These are phyloP conservation scores for Oryzias sinensis DNA, from an alignment of 2,797 vertebrate genomes.

Conservation along the genomic window DNA sequence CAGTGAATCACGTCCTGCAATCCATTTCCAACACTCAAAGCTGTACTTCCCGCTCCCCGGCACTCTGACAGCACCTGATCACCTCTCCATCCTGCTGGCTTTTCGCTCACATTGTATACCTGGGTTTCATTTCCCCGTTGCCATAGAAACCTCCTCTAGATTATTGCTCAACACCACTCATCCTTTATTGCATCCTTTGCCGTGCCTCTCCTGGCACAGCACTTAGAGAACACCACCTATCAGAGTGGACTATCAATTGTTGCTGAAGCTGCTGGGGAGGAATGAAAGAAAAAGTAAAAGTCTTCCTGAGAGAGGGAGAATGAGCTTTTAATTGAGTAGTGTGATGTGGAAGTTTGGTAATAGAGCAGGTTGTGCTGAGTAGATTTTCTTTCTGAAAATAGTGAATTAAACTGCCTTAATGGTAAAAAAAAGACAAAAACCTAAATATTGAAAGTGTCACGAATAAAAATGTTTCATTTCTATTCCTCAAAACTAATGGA, in stretches of 20 bases:
- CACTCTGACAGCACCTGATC: constrained; percentile 55
- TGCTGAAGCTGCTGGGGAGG: constrained; percentile 23
- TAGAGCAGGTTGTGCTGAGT: constrained; percentile 6
- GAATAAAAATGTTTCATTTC: too few species aligned
- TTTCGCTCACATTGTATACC: constrained; percentile 50
- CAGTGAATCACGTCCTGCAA: constrained; percentile 62
- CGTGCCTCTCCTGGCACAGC: constrained; percentile 31
- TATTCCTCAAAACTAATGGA: too few species aligned
- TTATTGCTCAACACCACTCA: constrained; percentile 48
- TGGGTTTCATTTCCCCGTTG: constrained; percentile 56
- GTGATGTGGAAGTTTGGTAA: constrained; percentile 35
- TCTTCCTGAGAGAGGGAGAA: constrained; percentile 22
- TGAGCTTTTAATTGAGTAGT: constrained; percentile 38
- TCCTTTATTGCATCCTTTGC: constrained; percentile 42
- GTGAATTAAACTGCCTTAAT: neutral
- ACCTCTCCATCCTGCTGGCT: constrained; percentile 23
- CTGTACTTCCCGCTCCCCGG: constrained; percentile 43
- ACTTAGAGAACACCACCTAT: constrained; percentile 52
- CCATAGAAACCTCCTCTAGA: constrained; percentile 60
- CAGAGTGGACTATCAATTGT: constrained; percentile 48
- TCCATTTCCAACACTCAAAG: constrained; percentile 58
- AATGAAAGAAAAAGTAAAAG: constrained; percentile 44
- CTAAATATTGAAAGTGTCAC: neutral
- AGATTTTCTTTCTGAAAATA: neutral
- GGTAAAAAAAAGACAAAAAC: neutral